Conservation (phyloP, 2,797 vertebrate genomes). For the Apogon hyalosoma region DNA sequence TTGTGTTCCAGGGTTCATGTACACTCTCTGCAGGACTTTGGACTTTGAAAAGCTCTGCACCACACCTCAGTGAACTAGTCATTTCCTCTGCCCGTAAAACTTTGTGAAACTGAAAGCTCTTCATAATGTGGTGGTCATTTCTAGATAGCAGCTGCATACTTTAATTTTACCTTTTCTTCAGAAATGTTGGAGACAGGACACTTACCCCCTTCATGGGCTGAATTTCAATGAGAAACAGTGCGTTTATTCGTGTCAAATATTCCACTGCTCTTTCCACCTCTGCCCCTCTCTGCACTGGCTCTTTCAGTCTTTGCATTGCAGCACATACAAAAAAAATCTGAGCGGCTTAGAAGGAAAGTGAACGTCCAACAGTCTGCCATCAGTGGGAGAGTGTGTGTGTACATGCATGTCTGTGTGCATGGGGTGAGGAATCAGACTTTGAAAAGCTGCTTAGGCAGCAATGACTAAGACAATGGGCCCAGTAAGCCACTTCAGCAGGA, state of each 20-base stretch:
- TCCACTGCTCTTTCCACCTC: slow-evolving; percentile 41
- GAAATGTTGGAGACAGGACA: slow-evolving; percentile 11
- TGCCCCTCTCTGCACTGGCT: slow-evolving; percentile 22
- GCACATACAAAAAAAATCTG: slow-evolving; percentile 20
- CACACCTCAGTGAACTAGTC: slow-evolving; percentile 17
- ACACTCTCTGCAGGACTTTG: background rate
- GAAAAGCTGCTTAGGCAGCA: slow-evolving; percentile 70
- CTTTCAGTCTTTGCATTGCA: slow-evolving; percentile 27
- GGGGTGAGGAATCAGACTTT: slow-evolving; percentile 45
- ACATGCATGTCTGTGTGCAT: slow-evolving; percentile 7
- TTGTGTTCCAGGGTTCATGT: too few species aligned
- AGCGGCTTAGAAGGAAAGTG: slow-evolving; percentile 20
- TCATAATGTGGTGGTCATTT: slow-evolving; percentile 6
- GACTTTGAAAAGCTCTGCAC: slow-evolving; percentile 15
- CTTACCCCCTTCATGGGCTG: slow-evolving; percentile 15
- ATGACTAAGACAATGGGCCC: slow-evolving; percentile 67
- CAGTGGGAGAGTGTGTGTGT: background rate
- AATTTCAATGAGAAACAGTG: slow-evolving; percentile 46
- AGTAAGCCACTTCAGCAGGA: slow-evolving; percentile 65
- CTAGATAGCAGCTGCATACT: background rate
- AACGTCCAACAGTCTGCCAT: slow-evolving; percentile 33
- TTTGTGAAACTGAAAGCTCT: slow-evolving; percentile 5
- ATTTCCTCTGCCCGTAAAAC: slow-evolving; percentile 1
- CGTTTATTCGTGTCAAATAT: slow-evolving; percentile 48
- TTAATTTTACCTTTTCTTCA: slow-evolving; percentile 27